A percentile compares a stretch with the other conserved stretches of the same genome.
Evolutionary conservation across 2,113 vertebrate genomes (phyloP).

Genomic region (Sprattus sprattus): DNA sequence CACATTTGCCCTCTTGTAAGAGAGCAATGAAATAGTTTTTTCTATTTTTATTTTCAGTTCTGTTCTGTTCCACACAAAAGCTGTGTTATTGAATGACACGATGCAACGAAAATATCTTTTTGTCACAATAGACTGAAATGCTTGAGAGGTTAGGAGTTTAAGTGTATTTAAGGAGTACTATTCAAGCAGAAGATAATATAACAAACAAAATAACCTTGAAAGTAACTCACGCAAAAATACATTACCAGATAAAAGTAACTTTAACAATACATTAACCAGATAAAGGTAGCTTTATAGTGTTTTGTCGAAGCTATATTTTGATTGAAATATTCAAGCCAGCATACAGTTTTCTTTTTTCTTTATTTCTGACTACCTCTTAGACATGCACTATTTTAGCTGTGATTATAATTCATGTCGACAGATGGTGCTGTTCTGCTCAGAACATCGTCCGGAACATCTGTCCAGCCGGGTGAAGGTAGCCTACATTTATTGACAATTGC

Average conservation of each 20-base stretch:
- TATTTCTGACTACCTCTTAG: not conserved
- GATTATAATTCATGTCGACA: not conserved
- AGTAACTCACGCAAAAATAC: not conserved
- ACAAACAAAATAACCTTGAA: not conserved
- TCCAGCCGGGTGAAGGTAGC: not conserved
- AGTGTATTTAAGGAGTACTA: not conserved
- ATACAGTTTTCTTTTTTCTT: not conserved
- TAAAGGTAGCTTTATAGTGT: not conserved
- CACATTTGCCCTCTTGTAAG: not conserved
- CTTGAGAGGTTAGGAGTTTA: not conserved
- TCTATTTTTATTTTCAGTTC: not conserved
- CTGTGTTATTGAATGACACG: not conserved
- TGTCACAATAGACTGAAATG: not conserved
- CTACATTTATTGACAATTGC: not conserved
- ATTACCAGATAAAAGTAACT: not conserved
- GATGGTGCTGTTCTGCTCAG: conserved; percentile 2
- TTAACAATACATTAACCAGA: not conserved
- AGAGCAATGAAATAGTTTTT: not conserved
- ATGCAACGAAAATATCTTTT: not conserved
- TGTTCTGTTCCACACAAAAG: not conserved
- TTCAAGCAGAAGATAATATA: too few species aligned
- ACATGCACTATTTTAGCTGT: not conserved
- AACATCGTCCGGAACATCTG: not conserved
- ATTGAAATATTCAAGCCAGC: not conserved
- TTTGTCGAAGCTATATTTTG: not conserved